Conservation (phyloP, 2,113 vertebrate species). For the Morone saxatilis region DNA sequence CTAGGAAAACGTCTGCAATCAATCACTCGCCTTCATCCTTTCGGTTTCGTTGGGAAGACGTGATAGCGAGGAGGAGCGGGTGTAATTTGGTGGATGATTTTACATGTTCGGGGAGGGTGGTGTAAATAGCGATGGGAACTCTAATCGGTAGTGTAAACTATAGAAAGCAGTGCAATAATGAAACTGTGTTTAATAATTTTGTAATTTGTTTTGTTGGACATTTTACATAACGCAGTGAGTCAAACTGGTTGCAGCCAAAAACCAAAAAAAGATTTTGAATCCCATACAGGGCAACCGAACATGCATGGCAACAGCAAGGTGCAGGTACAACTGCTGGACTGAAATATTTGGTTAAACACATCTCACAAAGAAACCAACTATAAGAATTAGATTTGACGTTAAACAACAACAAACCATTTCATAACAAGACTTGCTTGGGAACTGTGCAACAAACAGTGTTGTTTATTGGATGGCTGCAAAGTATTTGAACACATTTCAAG, state of each 20-base stretch:
- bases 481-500: conserved; percentile 40
- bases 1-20: conserved; percentile 69
- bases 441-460: not conserved
- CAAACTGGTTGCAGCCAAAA: not conserved
- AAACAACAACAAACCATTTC: not conserved
- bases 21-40: conserved; percentile 72
- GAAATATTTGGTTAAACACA: conserved; percentile 12
- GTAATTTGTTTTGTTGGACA: not conserved
- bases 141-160: not conserved
- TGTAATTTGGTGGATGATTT: not conserved
- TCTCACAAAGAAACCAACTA: not conserved
- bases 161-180: not conserved
- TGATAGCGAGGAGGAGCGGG: not conserved
- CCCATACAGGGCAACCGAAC: not conserved
- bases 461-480: conserved; percentile 44
- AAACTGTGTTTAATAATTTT: not conserved
- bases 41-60: conserved; percentile 67
- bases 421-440: not conserved
- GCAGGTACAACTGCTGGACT: not conserved
- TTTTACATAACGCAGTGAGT: not conserved
- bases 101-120: not conserved
- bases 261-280: not conserved
- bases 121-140: not conserved
- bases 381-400: not conserved
- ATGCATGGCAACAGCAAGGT: conserved; percentile 19